Conservation (phyloP, 2,113 vertebrate species). For the Corythoichthys haematopterus region DNA sequence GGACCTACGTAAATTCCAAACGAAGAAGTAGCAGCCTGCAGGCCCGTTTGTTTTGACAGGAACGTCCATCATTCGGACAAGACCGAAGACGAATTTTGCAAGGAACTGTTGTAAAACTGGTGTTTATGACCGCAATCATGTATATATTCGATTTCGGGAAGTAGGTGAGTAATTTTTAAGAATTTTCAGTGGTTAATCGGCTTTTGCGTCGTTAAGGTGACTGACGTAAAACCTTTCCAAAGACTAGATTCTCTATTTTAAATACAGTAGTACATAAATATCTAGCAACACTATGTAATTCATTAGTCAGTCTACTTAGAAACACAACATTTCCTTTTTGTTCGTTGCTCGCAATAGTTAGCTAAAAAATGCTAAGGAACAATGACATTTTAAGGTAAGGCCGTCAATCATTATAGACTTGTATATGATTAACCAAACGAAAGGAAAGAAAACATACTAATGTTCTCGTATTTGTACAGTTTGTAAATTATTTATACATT, state of each 20-base stretch:
- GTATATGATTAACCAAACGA: neutral
- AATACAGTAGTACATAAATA: neutral
- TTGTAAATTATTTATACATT: neutral
- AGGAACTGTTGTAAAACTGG: neutral
- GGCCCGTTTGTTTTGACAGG: neutral
- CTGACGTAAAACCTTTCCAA: neutral
- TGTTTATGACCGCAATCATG: neutral
- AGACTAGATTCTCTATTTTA: neutral
- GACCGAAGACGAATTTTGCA: neutral
- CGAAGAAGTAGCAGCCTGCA: neutral
- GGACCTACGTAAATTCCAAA: neutral
- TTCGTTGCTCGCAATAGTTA: neutral
- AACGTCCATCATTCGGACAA: neutral
- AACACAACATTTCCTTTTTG: neutral
- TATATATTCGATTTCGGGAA: neutral
- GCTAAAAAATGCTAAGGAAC: neutral
- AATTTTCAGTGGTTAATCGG: neutral
- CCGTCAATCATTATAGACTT: neutral
- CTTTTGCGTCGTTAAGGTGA: neutral
- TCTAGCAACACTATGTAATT: neutral
- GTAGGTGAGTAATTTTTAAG: neutral
- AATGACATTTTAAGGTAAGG: neutral
- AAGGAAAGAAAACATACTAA: neutral
- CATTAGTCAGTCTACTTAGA: neutral
- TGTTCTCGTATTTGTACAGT: neutral